Base-by-base conservation (phyloP, 2,888 invertebrate species). In the Drosophila leonis region DNA sequence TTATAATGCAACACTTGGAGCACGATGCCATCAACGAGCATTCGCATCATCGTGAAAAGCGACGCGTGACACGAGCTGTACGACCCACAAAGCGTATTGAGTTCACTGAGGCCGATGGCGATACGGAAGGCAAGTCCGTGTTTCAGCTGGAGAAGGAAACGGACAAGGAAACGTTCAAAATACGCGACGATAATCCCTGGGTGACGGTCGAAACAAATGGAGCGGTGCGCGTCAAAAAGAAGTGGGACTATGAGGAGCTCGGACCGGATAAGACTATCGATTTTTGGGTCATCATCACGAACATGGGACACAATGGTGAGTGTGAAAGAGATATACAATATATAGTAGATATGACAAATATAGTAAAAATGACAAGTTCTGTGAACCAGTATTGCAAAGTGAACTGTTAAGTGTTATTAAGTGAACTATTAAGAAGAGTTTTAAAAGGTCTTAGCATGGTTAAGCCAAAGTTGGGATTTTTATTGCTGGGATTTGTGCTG, bases 161-260 rank as follows among this genome's bases (percentile, higher is more conserved):
- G 57, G 98, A 98, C 82, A 95, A 97, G 90, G 98, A 98, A 93
- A 97, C 97, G 12, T 98, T 98, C 93, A 98, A 98, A 94, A 97
- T 98, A 90, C 95, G 98, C 87, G 98, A 98, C 90, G 97, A 98
- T 92, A 98, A 98, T 94, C 96, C 97, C 80, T 98, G 98, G 98
- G 98, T 98, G 65, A 97, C 97, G 51, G 98, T 98, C 61, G 98
- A 97, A 93, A 95, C 97, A 51, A 97, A 97, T 93, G 98, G 98
- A 84, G 97, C 97, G 65, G 98, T 98, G 90, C 95, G 97, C 90
- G 98, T 98, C 78, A 98, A 97, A 94, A 97, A 98, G 95, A 98
- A 98, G 95, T 98, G 98, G 98, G 98, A 98, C 95, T 98, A 97
- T 93, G 98, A 98, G 92, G 98, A 98, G 91, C 93, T 98, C 54